Base-by-base conservation (phyloP, 1,140 invertebrate genomes). In the Calephelis virginiensis region DNA sequence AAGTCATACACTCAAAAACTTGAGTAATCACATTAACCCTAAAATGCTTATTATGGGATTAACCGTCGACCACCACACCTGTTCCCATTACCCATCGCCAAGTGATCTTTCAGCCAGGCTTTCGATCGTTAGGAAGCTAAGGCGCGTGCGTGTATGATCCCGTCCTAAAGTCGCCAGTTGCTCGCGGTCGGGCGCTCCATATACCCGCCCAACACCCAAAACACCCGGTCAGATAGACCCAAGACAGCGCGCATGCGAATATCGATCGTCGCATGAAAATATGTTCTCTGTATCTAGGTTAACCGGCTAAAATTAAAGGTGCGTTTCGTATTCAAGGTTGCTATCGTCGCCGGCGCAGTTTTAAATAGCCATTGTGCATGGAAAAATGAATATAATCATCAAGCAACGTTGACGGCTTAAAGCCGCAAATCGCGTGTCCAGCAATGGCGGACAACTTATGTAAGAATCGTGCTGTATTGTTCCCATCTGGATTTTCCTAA, bases 291-390 rank as follows among this genome's bases (percentile, higher is more conserved):
- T 82, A 90, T 85, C 85, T 90, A 88, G 87, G 87, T 90, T 90
- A 90, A 80, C 84, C 85, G 83, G 85, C 87, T 90, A 90, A 87
- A 86, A 84, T 90, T 90, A 90, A 89, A 90, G 87, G 87, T 90
- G 86, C 84, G 87, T 87, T 86, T 79, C 76, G 72, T 76, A 85
- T 82, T 86, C 86, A 89, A 89, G 86, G 86, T 86, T 86, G 84
- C 79, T 70, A 82, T 69, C 83, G 86, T 80, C 81, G 81, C 85
- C 80, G 81, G 85, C 85, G 84, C 86, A 85, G 81, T 77, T 76
- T 79, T 74, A 72, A 89, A 85, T 86, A 89, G 79, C 81, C 75
- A 83, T 79, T 77, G 81, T 82, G 78, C 80, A 86, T 78, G 86
- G 83, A 80, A 86, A 75, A 81, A 85, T 82, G 80, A 78, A 77